A percentile compares a stretch with the other conserved stretches of the same genome.
These are phyloP conservation scores for Gymnodraco acuticeps DNA, from an alignment of 2,797 vertebrate species.

Conservation along the genomic window DNA sequence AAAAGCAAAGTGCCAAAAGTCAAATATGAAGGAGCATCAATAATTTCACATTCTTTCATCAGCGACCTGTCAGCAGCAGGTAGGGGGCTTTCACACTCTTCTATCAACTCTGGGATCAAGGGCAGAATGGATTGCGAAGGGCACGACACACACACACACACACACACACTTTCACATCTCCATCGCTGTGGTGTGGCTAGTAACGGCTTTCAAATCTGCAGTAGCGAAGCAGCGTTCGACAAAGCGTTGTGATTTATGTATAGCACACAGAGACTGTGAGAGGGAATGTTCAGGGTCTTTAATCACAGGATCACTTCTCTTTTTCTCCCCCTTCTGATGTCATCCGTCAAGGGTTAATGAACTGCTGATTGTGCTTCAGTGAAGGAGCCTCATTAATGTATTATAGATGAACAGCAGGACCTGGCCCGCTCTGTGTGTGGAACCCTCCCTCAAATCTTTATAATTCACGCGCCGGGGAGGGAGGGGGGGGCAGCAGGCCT, in stretches of 20 bases:
- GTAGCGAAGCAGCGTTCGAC: conserved; percentile 26
- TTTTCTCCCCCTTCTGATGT: conserved; percentile 76
- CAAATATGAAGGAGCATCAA: conserved; percentile 20
- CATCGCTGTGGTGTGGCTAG: conserved; percentile 27
- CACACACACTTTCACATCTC: conserved; percentile 36
- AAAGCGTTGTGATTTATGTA: conserved; percentile 68
- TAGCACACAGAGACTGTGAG: conserved; percentile 57
- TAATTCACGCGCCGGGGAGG: conserved; percentile 74
- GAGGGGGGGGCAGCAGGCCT: conserved; percentile 55
- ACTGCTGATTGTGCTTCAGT: conserved; percentile 81
- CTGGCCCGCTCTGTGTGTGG: conserved; percentile 71
- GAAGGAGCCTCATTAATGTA: conserved; percentile 83
- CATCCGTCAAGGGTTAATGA: conserved; percentile 84
- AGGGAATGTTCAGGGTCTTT: conserved; percentile 69
- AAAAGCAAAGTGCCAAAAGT: conserved; percentile 17
- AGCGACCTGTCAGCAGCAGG: conserved; percentile 41
- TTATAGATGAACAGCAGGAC: conserved; percentile 83
- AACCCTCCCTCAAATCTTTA: conserved; percentile 77
- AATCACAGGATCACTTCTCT: conserved; percentile 75
- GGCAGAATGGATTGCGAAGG: conserved; percentile 42
- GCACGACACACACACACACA: conserved; percentile 7
- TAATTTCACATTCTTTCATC: conserved; percentile 52
- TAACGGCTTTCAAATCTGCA: conserved; percentile 33
- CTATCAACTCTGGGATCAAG: conserved; percentile 8
- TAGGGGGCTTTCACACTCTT: conserved; percentile 18